phyloP scores from a whole-genome alignment of 2,888 invertebrate genomes.

The Agrenia bidenticulata region DNA sequence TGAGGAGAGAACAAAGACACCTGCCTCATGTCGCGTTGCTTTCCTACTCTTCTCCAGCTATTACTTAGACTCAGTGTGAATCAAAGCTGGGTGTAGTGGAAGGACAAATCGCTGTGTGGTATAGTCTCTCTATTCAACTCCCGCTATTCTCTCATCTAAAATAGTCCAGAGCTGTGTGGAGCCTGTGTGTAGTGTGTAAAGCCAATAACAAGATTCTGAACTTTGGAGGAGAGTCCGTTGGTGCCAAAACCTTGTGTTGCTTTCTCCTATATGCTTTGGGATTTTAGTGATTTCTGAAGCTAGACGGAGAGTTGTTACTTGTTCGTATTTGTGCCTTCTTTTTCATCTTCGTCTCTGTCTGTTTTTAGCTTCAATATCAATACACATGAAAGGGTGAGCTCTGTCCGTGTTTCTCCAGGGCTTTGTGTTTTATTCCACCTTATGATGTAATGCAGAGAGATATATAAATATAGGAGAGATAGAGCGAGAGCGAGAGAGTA shows the following conservation, averaged over 20 bases:
- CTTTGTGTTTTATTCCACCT: too few species aligned
- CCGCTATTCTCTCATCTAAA: background rate
- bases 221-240: too few species aligned
- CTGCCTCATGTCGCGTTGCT: conserved; percentile 49
- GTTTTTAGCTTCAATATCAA: conserved; percentile 7
- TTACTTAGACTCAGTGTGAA: background rate
- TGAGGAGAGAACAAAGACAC: conserved; percentile 53
- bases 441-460: too few species aligned
- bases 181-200: conserved; percentile 32
- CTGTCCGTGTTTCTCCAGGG: too few species aligned
- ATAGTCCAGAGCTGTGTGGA: too few species aligned
- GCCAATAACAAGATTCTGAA: conserved; percentile 53
- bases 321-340: background rate
- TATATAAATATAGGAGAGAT: too few species aligned
- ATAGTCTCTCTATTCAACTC: conserved; percentile 26
- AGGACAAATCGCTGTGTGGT: background rate
- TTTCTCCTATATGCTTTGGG: too few species aligned
- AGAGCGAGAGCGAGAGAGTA: too few species aligned
- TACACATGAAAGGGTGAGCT: background rate
- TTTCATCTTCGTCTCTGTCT: conserved; percentile 21
- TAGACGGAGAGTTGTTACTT: too few species aligned
- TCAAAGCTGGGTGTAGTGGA: background rate
- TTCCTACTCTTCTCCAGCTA: background rate
- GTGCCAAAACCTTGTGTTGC: conserved; percentile 25
- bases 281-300: too few species aligned